phyloP scores from a whole-genome alignment of 2,113 vertebrate genomes.

The cattle (Bos taurus) region ARS-UCD2.0 NC_037329.1:17961001-17961500 shows the following conservation, averaged over 20 bases:
- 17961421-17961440: slow-evolving; percentile 74
- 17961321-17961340: slow-evolving; percentile 40
- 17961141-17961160: background rate
- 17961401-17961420: background rate
- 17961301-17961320: slow-evolving; percentile 19
- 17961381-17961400: slow-evolving; percentile 13
- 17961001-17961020: background rate
- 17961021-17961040: background rate
- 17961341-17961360: slow-evolving; percentile 21
- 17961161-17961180: background rate
- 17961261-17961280: background rate
- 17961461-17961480: slow-evolving; percentile 79
- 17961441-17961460: slow-evolving; percentile 79
- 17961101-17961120: background rate
- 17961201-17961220: background rate
- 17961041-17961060: background rate
- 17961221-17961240: background rate
- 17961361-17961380: slow-evolving; percentile 20
- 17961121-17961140: background rate
- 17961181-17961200: background rate
- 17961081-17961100: background rate
- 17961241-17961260: background rate
- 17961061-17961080: background rate
- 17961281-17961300: background rate
- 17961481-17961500: slow-evolving; percentile 78